Conservation (phyloP, 2,888 invertebrate genomes). For the Ctena decussata region DNA sequence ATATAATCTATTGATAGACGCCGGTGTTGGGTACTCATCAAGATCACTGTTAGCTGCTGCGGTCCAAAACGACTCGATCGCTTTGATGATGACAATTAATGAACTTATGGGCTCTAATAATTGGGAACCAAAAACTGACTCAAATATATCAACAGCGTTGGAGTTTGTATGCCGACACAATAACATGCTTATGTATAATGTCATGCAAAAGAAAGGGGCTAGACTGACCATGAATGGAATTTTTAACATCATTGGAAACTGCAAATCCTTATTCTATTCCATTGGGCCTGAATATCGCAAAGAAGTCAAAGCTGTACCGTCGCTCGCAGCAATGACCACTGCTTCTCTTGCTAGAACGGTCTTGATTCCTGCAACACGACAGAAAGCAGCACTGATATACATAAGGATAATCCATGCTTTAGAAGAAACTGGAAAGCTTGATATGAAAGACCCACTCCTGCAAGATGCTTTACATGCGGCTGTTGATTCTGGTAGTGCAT, state of each 20-base stretch:
- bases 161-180: background rate
- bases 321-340: background rate
- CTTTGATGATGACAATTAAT: conserved; percentile 3
- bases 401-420: background rate
- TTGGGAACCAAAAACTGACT: background rate
- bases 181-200: conserved; percentile 8
- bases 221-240: background rate
- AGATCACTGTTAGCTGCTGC: background rate
- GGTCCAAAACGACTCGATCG: background rate
- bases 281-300: background rate
- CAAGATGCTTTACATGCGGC: background rate
- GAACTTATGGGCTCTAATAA: background rate
- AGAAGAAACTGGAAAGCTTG: background rate
- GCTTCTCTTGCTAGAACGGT: background rate
- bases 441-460: background rate
- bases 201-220: conserved; percentile 3
- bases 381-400: background rate
- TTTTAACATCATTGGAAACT: background rate
- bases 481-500: background rate
- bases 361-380: background rate
- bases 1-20: background rate
- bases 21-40: background rate
- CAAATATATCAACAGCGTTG: background rate
- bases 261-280: background rate
- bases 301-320: background rate